These are phyloP conservation scores for Rhabdornis inornatus DNA, from an alignment of 2,113 vertebrate species.

Conservation along the genomic window DNA sequence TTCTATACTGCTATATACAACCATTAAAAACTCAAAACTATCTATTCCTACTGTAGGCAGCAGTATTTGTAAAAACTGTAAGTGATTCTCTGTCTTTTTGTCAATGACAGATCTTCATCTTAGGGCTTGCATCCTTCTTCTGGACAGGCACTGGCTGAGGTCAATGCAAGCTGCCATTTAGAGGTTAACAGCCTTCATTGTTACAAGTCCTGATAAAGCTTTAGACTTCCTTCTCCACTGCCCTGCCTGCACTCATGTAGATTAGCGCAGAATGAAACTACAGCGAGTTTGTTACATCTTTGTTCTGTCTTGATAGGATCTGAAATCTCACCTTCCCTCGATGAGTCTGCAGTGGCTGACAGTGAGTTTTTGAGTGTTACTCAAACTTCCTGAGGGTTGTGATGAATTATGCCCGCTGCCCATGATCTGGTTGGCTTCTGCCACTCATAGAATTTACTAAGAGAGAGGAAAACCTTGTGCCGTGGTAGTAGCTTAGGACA, in stretches of 20 bases:
- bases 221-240: neutral
- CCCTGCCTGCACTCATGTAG: neutral
- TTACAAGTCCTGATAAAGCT: neutral
- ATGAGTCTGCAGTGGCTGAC: neutral
- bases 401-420: neutral
- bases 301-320: neutral
- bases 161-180: neutral
- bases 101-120: neutral
- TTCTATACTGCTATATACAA: neutral
- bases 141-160: neutral
- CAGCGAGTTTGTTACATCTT: neutral
- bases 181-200: neutral
- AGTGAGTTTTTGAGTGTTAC: neutral
- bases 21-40: neutral
- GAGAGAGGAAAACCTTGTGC: neutral
- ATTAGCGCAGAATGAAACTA: neutral
- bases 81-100: neutral
- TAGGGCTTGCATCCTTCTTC: neutral
- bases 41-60: neutral
- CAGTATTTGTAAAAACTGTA: neutral
- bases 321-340: neutral
- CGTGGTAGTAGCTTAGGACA: neutral
- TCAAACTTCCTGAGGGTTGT: neutral
- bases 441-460: neutral
- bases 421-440: neutral